These are phyloP conservation scores for Bimastos eiseni DNA, from an alignment of 2,888 invertebrate species.

Conservation along the genomic window DNA sequence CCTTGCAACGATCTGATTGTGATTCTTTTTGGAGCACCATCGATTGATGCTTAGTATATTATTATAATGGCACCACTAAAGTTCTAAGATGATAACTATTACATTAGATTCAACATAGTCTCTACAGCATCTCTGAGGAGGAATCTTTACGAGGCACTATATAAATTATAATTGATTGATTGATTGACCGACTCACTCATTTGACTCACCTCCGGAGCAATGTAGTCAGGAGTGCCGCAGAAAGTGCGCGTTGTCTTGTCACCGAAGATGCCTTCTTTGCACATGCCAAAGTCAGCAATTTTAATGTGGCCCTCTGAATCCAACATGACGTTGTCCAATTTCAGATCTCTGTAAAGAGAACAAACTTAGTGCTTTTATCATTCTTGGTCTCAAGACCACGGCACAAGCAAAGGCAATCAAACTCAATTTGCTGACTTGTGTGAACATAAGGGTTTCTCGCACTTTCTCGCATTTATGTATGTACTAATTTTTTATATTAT, in stretches of 20 bases:
- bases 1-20: neutral
- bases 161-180: too few relatives aligned
- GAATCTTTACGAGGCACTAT: too few relatives aligned
- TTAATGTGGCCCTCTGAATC: conserved; percentile 99
- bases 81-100: too few relatives aligned
- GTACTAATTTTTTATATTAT: too few relatives aligned
- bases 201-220: conserved; percentile 86
- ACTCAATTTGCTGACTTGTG: too few relatives aligned
- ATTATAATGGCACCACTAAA: neutral
- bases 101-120: too few relatives aligned
- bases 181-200: neutral
- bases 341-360: conserved; percentile 75
- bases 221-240: conserved; percentile 97
- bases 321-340: conserved; percentile 94
- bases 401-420: neutral
- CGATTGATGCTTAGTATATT: neutral
- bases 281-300: conserved; percentile 97
- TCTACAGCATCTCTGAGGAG: too few relatives aligned
- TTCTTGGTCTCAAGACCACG: neutral
- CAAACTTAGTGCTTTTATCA: neutral
- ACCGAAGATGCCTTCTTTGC: conserved; percentile 86
- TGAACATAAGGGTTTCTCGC: too few relatives aligned
- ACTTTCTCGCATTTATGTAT: too few relatives aligned
- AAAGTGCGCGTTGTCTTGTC: conserved; percentile 89
- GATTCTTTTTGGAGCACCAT: neutral